These are phyloP conservation scores for Mythimna vitellina DNA, from an alignment of 2,888 invertebrate species.

Conservation along the genomic window DNA sequence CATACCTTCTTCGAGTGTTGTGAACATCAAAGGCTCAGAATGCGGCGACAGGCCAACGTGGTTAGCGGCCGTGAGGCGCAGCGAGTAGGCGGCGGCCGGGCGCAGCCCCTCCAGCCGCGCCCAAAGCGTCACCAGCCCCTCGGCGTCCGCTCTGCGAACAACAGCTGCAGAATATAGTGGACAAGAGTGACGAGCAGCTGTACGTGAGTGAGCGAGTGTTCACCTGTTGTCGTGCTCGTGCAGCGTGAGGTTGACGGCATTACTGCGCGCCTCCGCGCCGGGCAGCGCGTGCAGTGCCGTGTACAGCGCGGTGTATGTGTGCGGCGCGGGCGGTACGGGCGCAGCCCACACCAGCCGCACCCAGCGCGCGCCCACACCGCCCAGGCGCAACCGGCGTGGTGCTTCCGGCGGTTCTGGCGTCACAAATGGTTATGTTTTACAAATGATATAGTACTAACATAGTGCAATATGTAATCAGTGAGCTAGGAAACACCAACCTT, in stretches of 20 bases:
- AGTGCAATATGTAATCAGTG: background rate
- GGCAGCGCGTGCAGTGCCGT: conserved; percentile 73
- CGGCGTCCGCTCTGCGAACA: conserved; percentile 54
- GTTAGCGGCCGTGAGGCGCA: conserved; percentile 93
- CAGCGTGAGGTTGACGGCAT: conserved; percentile 74
- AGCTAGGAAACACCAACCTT: background rate
- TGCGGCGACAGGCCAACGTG: conserved; percentile 93
- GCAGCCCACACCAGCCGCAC: conserved; percentile 90
- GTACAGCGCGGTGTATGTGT: conserved; percentile 71
- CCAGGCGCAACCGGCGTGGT: conserved; percentile 90
- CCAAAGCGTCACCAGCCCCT: conserved; percentile 63
- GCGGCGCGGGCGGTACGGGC: conserved; percentile 65
- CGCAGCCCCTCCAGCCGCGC: conserved; percentile 88
- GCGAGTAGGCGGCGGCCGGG: conserved; percentile 93
- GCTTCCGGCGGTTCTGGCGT: conserved; percentile 92
- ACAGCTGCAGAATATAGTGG: background rate
- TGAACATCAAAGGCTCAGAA: conserved; percentile 92
- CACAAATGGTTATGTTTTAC: background rate
- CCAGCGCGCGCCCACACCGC: conserved; percentile 91
- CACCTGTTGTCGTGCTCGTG: conserved; percentile 65
- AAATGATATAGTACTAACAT: background rate
- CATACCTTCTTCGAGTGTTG: conserved; percentile 94
- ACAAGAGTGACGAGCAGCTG: background rate
- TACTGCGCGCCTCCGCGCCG: conserved; percentile 62
- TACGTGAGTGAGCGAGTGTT: background rate